These are phyloP conservation scores for Pinctada fucata DNA, from an alignment of 2,888 invertebrate genomes.

Conservation along the genomic window DNA sequence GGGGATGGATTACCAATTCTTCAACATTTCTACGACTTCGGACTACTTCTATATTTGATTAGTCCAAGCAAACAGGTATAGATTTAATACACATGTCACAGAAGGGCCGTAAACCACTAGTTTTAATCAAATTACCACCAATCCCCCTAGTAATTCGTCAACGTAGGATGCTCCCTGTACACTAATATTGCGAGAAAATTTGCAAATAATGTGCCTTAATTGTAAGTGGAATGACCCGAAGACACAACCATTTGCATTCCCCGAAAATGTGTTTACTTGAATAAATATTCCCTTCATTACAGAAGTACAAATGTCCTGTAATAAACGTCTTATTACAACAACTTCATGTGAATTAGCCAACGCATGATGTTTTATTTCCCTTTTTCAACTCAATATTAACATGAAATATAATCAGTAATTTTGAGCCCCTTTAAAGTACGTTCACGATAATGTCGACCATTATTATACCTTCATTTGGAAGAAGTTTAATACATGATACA, in stretches of 20 bases:
- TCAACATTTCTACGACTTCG: slow-evolving; percentile 25
- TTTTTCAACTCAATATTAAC: too few species aligned
- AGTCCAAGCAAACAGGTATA: slow-evolving; percentile 40
- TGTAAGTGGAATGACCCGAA: slow-evolving; percentile 35
- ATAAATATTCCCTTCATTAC: too few species aligned
- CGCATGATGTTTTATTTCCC: too few species aligned
- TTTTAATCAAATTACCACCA: slow-evolving; percentile 36
- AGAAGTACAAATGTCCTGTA: too few species aligned
- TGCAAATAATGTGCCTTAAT: slow-evolving; percentile 34
- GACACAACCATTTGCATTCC: background rate
- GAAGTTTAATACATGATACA: too few species aligned
- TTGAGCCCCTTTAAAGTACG: too few species aligned
- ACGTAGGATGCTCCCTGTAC: slow-evolving; percentile 29
- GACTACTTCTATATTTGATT: slow-evolving; percentile 37
- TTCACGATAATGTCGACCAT: too few species aligned
- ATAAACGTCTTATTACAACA: too few species aligned
- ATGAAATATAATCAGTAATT: too few species aligned
- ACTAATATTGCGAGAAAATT: slow-evolving; percentile 34
- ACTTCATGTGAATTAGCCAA: too few species aligned
- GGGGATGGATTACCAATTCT: slow-evolving; percentile 33
- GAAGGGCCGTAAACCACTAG: slow-evolving; percentile 36
- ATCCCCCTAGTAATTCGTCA: slow-evolving; percentile 39
- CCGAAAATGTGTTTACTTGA: too few species aligned
- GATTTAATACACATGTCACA: slow-evolving; percentile 33
- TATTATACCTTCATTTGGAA: too few species aligned